phyloP scores from a whole-genome alignment of 2,888 invertebrate species.

The Thumatha senex region DNA sequence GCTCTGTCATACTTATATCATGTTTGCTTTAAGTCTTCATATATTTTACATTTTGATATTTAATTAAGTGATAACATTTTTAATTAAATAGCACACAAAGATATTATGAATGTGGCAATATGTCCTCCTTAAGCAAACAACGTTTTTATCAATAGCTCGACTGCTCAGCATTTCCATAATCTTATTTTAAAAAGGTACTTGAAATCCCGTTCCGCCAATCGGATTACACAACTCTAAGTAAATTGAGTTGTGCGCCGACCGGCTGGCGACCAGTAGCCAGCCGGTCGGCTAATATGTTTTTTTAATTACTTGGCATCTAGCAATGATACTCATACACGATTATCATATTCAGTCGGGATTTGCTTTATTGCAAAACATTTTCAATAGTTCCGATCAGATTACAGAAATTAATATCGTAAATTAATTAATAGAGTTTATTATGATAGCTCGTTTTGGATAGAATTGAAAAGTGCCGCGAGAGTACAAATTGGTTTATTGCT shows the following conservation, averaged over 20 bases:
- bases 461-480: constrained; percentile 28
- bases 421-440: constrained; percentile 53
- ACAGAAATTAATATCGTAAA: constrained; percentile 48
- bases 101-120: too few species aligned
- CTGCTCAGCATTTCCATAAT: constrained; percentile 52
- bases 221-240: constrained; percentile 53
- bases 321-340: constrained; percentile 48
- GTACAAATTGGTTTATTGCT: constrained; percentile 32
- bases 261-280: constrained; percentile 33
- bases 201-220: constrained; percentile 49
- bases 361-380: constrained; percentile 52
- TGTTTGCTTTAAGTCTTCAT: too few species aligned
- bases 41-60: too few species aligned
- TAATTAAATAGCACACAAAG: too few species aligned
- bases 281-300: constrained; percentile 68
- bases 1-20: neutral
- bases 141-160: constrained; percentile 26
- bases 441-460: constrained; percentile 37
- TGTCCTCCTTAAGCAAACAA: neutral
- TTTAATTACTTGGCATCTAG: constrained; percentile 58
- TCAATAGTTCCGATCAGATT: constrained; percentile 50
- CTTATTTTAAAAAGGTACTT: constrained; percentile 57
- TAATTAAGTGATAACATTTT: too few species aligned
- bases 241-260: constrained; percentile 28
- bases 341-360: constrained; percentile 57